Conservation (phyloP, 1,140 invertebrate genomes). For the Trypoxylus dichotomus region DNA sequence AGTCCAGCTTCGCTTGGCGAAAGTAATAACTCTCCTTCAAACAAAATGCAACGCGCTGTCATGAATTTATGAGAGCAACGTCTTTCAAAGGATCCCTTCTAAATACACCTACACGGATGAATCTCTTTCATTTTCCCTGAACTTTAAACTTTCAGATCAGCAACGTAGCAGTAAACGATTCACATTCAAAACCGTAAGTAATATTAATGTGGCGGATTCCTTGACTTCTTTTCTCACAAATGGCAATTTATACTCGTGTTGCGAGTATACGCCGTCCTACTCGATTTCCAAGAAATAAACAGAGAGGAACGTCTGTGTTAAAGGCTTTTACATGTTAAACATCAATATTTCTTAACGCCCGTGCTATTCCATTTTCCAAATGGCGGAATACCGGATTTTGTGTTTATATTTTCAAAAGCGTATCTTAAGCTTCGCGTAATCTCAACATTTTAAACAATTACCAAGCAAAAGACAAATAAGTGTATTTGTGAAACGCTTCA, state of each 20-base stretch:
- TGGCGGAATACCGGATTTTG: background rate
- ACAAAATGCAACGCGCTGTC: background rate
- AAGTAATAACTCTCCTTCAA: background rate
- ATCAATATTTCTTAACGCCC: background rate
- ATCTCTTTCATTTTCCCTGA: background rate
- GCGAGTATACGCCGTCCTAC: background rate
- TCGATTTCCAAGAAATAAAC: background rate
- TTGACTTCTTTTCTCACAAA: background rate
- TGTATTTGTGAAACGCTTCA: too few relatives aligned
- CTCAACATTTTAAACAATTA: too few relatives aligned
- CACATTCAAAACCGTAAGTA: background rate
- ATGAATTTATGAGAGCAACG: background rate
- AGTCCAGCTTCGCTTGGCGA: too few relatives aligned
- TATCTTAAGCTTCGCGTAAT: background rate
- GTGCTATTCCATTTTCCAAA: background rate
- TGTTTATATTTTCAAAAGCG: background rate
- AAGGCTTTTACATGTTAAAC: background rate
- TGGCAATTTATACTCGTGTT: background rate
- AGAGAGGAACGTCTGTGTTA: background rate
- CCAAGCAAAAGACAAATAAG: too few relatives aligned
- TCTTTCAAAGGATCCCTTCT: background rate
- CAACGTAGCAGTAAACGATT: background rate
- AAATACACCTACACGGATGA: background rate
- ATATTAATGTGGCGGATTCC: constrained; percentile 4
- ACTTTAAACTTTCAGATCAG: constrained; percentile 8